Evolutionary conservation across 2,888 invertebrate genomes (phyloP).

Genomic region (Julus scanicus): DNA sequence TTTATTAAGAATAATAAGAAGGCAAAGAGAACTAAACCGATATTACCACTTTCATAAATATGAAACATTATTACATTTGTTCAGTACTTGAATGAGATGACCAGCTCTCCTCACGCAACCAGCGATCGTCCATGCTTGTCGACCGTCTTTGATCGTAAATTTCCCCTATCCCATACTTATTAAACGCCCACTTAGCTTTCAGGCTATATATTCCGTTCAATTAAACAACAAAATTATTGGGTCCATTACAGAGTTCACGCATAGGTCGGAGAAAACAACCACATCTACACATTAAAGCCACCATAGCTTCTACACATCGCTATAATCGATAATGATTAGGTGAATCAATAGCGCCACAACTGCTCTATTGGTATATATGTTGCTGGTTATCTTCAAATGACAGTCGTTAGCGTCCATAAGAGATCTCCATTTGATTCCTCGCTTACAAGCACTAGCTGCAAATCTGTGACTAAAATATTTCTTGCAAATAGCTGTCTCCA

Average conservation of each 20-base stretch:
- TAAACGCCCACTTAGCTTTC: conserved; percentile 11
- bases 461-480: not conserved
- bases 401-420: not conserved
- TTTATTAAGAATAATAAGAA: too few species aligned
- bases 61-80: not conserved
- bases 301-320: not conserved
- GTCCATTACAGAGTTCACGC: conserved; percentile 1
- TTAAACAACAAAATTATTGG: conserved; percentile 10
- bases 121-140: not conserved
- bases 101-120: not conserved
- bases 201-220: not conserved
- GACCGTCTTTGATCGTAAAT: not conserved
- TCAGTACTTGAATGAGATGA: not conserved
- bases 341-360: conserved; percentile 10
- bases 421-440: not conserved
- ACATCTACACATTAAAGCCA: not conserved
- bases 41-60: too few species aligned
- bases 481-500: not conserved
- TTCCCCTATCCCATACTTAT: not conserved
- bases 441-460: not conserved
- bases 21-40: too few species aligned
- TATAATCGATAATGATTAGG: conserved; percentile 19
- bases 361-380: not conserved
- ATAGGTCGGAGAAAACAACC: not conserved
- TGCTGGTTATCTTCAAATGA: conserved; percentile 10